Percentiles rank a stretch among this genome's conserved stretches.
phyloP scores from a whole-genome alignment of 2,113 vertebrate genomes.

The Oryzias curvinotus region DNA sequence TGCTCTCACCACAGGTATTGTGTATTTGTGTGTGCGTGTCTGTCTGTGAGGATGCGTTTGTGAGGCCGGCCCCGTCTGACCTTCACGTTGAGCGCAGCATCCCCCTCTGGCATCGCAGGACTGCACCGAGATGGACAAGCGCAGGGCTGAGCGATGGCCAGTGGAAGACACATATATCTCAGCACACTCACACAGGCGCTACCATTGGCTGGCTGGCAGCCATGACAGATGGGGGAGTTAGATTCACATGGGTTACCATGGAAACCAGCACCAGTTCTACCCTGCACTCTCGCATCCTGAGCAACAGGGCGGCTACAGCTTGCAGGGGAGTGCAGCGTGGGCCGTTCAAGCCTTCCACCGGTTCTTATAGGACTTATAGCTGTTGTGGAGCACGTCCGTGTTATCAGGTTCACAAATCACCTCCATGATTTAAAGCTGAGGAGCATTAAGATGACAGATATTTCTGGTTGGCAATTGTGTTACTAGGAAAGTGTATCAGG shows the following conservation, averaged over 20 bases:
- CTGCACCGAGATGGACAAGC: conserved; percentile 17
- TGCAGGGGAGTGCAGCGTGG: conserved; percentile 60
- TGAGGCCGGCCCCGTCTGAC: conserved; percentile 20
- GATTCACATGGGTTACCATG: conserved; percentile 78
- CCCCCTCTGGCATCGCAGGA: conserved; percentile 28
- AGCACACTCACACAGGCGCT: conserved; percentile 24
- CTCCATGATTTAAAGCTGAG: neutral
- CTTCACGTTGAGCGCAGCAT: conserved; percentile 22
- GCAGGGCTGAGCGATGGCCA: conserved; percentile 30
- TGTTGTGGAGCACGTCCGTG: conserved; percentile 42
- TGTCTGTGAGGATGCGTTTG: neutral
- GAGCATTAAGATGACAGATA: neutral
- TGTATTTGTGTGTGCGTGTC: conserved; percentile 7
- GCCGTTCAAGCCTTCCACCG: conserved; percentile 13
- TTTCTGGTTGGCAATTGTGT: conserved; percentile 35
- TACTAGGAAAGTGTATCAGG: conserved; percentile 44
- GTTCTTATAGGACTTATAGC: conserved; percentile 47
- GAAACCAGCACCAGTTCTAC: conserved; percentile 67
- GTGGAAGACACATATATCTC: conserved; percentile 37
- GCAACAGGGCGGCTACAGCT: conserved; percentile 23
- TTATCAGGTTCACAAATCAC: conserved; percentile 9
- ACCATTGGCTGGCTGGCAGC: conserved; percentile 65
- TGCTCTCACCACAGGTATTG: neutral
- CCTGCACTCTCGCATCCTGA: conserved; percentile 31
- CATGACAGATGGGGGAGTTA: conserved; percentile 83